Base-by-base conservation (phyloP, 1,140 invertebrate species). In the Ganaspis sp. region DNA sequence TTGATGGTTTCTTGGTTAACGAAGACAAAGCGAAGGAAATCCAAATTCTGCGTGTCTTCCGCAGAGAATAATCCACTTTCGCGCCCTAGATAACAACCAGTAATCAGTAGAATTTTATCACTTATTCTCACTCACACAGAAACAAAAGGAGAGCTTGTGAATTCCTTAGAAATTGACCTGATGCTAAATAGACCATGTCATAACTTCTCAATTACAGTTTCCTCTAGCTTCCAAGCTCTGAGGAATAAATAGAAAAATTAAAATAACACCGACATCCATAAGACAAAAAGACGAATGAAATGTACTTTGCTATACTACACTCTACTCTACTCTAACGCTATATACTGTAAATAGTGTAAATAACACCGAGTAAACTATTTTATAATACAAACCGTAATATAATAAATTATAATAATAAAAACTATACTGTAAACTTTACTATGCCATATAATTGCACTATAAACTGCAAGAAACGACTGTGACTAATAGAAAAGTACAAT, bases 51-150 rank as follows among this genome's bases (percentile, higher is more conserved):
- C 42, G 26, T 42, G 49, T 54, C 4, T 64, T 38, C 45, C 45
- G 45, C 45, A 17, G 75, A 29, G 21, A 34, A 53, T 69, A 84
- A 80, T 83, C 77, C 74, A 83, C 74, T 83, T 82, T 78, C 74
- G 73, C 77, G 79, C 79, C 80, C 77, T 21, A 81, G 77, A 81
- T 85, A 83, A 54, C 29, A 34, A 17, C 38, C 26, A 77, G 40
- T 77, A 76, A 79, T 81, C 72, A 45, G 15, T 34, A 11, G 34
- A 64, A 69, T 75, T 75, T 75, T 75, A 75, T 75, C 73, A 75
- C 37, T 45, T 49, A 45, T 45, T 1, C 4, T 15, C 9, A 45
- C 42, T 45, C n/a, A 45, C 11, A 45, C 42, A 45, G 11, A 45
- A 4, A 45, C 12, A 45, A 45, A 45, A 45, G 11, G 42, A 45